Percentiles rank a stretch among this genome's conserved stretches.
These are phyloP conservation scores for Montipora foliosa DNA, from an alignment of 64 coral and sea anemone genomes.

Conservation along the genomic window DNA sequence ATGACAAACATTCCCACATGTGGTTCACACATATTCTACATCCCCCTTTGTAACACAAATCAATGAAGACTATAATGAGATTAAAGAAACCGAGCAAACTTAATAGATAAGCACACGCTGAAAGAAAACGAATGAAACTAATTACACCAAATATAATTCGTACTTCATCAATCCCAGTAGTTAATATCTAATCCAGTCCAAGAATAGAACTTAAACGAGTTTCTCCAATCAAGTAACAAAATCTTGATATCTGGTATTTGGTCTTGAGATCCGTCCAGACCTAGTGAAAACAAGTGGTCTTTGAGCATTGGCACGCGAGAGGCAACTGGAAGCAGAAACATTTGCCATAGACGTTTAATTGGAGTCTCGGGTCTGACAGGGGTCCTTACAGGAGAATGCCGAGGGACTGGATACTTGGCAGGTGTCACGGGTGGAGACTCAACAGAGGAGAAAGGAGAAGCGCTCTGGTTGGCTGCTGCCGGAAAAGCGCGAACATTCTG, in stretches of 20 bases:
- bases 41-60: too few species aligned
- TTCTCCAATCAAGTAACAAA: not conserved
- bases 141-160: not conserved
- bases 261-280: not conserved
- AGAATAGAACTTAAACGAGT: not conserved
- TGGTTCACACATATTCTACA: too few species aligned
- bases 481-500: not conserved
- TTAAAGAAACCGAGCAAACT: too few species aligned
- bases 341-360: too few species aligned
- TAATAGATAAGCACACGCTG: too few species aligned
- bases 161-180: not conserved
- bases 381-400: not conserved
- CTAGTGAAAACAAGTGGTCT: not conserved
- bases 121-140: too few species aligned
- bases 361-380: not conserved
- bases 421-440: not conserved
- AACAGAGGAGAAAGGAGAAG: not conserved
- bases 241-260: not conserved
- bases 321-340: not conserved
- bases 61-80: too few species aligned
- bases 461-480: not conserved
- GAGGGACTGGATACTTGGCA: not conserved
- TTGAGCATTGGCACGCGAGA: not conserved
- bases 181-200: not conserved
- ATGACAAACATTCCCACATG: too few species aligned